Conservation (phyloP, 2,888 invertebrate genomes). For the Nomada flava region DNA sequence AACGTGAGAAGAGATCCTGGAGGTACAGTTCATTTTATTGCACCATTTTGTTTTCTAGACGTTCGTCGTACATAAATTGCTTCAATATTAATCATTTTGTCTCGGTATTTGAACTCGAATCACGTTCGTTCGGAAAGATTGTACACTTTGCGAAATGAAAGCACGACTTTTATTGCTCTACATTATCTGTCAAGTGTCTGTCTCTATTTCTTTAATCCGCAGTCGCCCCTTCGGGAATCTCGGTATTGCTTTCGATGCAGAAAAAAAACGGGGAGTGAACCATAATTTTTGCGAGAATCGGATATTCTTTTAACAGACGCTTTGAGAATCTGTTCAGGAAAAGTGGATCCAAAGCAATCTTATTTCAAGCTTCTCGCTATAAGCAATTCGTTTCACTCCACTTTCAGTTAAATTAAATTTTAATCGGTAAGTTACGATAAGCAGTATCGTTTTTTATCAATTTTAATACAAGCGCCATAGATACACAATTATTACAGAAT, state of each 20-base stretch:
- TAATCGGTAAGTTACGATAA: too few species aligned
- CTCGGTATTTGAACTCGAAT: conserved; percentile 33
- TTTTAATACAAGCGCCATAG: too few species aligned
- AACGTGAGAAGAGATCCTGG: background rate
- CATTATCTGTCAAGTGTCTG: conserved; percentile 49
- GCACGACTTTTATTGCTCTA: conserved; percentile 39
- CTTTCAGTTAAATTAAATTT: conserved; percentile 12
- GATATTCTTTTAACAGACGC: background rate
- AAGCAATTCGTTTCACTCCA: background rate
- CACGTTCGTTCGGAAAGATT: conserved; percentile 35
- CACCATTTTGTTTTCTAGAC: background rate
- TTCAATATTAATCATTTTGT: conserved; percentile 35
- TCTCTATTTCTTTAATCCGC: conserved; percentile 41
- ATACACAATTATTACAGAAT: too few species aligned
- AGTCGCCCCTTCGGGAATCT: conserved; percentile 1
- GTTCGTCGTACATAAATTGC: conserved; percentile 3
- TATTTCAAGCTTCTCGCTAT: background rate
- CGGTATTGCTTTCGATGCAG: conserved; percentile 19
- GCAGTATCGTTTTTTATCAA: too few species aligned
- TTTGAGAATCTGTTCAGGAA: background rate
- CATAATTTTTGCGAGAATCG: background rate
- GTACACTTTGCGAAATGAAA: conserved; percentile 52
- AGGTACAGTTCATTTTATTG: background rate
- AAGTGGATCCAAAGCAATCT: background rate
- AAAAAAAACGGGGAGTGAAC: background rate